A percentile compares a stretch with the other conserved stretches of the same genome.
Conservation (phyloP, 1,140 invertebrate genomes). For the Calycopis cecrops region DNA sequence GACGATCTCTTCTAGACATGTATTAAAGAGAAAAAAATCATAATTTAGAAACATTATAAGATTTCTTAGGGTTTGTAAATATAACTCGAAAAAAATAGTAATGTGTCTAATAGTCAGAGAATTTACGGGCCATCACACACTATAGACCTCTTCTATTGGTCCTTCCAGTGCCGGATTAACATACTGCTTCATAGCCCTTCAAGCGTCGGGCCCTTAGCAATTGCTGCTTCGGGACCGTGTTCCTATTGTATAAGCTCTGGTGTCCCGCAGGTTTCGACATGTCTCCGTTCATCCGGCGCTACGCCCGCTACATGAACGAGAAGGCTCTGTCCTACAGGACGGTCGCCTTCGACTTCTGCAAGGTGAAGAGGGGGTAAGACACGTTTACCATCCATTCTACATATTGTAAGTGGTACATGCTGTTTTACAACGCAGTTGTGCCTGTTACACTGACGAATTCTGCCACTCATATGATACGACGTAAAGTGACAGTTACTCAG, state of each 20-base stretch:
- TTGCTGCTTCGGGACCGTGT: neutral
- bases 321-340: conserved; percentile 98
- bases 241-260: conserved; percentile 23
- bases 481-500: too few relatives aligned
- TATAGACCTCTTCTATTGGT: neutral
- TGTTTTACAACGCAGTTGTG: neutral
- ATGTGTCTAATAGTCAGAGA: neutral
- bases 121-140: neutral
- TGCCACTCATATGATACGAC: too few relatives aligned
- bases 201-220: too few relatives aligned
- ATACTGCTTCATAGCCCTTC: too few relatives aligned
- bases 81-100: too few relatives aligned
- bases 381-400: neutral
- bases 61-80: too few relatives aligned
- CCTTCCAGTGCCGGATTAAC: too few relatives aligned
- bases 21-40: too few relatives aligned
- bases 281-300: conserved; percentile 98
- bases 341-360: conserved; percentile 99
- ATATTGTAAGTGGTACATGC: neutral
- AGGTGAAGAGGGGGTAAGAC: conserved; percentile 97
- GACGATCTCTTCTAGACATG: too few relatives aligned
- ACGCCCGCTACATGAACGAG: conserved; percentile 99
- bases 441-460: too few relatives aligned
- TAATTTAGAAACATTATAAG: too few relatives aligned
- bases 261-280: conserved; percentile 95